Conservation (phyloP, 1,140 invertebrate species). For the Ganaspis sp. region DNA sequence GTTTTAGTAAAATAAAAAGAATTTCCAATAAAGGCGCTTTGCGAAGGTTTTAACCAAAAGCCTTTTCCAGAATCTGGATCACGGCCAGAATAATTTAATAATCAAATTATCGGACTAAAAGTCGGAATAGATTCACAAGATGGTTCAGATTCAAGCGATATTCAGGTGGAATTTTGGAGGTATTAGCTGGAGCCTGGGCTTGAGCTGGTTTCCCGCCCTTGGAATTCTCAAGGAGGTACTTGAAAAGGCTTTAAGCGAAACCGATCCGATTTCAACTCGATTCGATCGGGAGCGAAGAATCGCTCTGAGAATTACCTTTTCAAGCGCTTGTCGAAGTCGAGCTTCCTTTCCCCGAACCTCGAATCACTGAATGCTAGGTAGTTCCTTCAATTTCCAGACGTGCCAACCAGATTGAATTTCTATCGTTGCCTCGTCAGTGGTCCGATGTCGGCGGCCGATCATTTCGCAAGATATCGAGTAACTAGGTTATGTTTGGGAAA, state of each 20-base stretch:
- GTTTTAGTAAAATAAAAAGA: too few species aligned
- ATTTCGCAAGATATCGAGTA: constrained; percentile 64
- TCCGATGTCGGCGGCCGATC: constrained; percentile 53
- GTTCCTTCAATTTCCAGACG: constrained; percentile 67
- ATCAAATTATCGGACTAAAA: background rate
- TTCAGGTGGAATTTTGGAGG: constrained; percentile 1
- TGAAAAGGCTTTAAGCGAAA: constrained; percentile 40
- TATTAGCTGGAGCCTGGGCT: background rate
- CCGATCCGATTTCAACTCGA: constrained; percentile 37
- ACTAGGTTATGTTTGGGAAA: constrained; percentile 64
- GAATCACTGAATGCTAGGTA: constrained; percentile 59
- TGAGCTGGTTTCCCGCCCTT: constrained; percentile 33
- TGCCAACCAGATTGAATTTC: constrained; percentile 71
- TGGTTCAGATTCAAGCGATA: background rate
- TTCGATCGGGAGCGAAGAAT: constrained; percentile 54
- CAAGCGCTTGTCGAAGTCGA: constrained; percentile 37
- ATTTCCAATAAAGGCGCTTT: too few species aligned
- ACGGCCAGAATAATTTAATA: too few species aligned
- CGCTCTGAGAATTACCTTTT: constrained; percentile 63
- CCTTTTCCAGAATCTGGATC: too few species aligned
- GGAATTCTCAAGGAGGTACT: constrained; percentile 37
- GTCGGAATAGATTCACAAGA: background rate
- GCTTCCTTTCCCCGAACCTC: constrained; percentile 38
- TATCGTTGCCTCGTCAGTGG: constrained; percentile 57
- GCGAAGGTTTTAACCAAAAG: background rate